Evolutionary conservation across 2,113 vertebrate species (phyloP), one percentile per base, ranked within the genome.

Genomic region (Erythrolamprus reginae): DNA sequence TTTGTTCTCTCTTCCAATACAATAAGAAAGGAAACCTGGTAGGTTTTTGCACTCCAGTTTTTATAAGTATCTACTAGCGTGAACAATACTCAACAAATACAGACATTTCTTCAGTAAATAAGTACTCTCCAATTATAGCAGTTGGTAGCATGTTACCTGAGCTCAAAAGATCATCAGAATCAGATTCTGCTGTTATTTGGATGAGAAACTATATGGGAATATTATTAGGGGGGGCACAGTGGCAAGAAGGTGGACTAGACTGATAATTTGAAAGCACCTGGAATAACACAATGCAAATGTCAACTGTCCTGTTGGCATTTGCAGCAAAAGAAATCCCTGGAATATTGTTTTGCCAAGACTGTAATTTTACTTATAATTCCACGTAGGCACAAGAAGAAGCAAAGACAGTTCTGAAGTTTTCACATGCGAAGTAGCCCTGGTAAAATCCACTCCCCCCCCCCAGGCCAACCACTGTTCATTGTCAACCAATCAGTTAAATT

Each of bases 81-180:
- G 26, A 24, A 5, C 83, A 84, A 50, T 77, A 77, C 7, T 42
- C 33, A 77, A 42, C 6, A 77, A 77, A 77, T 77, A 77, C 33
- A 21, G 70, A 9, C 70, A 77, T 38, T 38, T 19, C 33, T 24
- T 86, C n/a, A 93, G 58, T 89, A 92, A 93, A 88, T 45, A 90
- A 87, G 84, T 82, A 5, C 23, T 0, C 51, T 24, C 1, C 38
- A 42, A 84, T 93, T 50, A 58, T 50, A 65, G 42, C 23, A 26
- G 82, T 77, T 77, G 7, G 33, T 9, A 42, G 33, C 17, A 77
- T 42, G 33, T 77, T 42, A 19, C 21, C 70, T 42, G 70, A 77
- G 33, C 70, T 77, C 33, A 42, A 21, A 77, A 77, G n/a, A 7
- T 42, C 17, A 42, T 77, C 70, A 42, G 33, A 13, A 13, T 77